Percentiles rank a stretch among this genome's conserved stretches.
phyloP scores from a whole-genome alignment of 2,888 invertebrate species.

The Zele albiditarsus region DNA sequence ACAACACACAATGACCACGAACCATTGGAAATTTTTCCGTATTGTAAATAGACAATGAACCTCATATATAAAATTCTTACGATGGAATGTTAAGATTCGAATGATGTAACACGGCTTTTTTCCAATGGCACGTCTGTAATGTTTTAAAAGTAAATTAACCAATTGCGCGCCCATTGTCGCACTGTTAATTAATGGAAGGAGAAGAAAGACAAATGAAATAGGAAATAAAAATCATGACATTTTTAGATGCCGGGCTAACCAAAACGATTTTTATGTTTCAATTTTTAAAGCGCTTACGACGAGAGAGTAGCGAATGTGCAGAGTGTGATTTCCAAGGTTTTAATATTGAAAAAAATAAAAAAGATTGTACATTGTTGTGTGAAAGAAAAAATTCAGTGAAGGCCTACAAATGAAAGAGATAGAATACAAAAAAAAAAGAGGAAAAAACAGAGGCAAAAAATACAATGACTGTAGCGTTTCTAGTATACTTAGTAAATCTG shows the following conservation, averaged over 20 bases:
- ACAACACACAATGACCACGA: slow-evolving; percentile 16
- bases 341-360: slow-evolving; percentile 20
- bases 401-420: slow-evolving; percentile 47
- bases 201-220: slow-evolving; percentile 27
- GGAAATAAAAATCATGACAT: slow-evolving; percentile 46
- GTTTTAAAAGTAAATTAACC: slow-evolving; percentile 35
- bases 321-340: slow-evolving; percentile 34
- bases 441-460: slow-evolving; percentile 32
- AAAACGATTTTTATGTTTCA: slow-evolving; percentile 32
- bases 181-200: background rate
- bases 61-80: slow-evolving; percentile 9
- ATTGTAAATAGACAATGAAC: slow-evolving; percentile 53
- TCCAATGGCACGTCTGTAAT: slow-evolving; percentile 44
- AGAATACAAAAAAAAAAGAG: slow-evolving; percentile 19
- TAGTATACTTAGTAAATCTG: slow-evolving; percentile 47
- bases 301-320: slow-evolving; percentile 6
- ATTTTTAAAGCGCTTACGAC: slow-evolving; percentile 23
- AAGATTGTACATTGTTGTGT: slow-evolving; percentile 48
- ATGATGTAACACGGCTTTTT: slow-evolving; percentile 37
- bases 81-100: slow-evolving; percentile 45
- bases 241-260: slow-evolving; percentile 38
- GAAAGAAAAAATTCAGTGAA: slow-evolving; percentile 45
- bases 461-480: slow-evolving; percentile 51
- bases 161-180: background rate
- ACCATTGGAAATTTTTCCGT: slow-evolving; percentile 46